Percentiles rank a stretch among this genome's conserved stretches.
Evolutionary conservation across 2,888 invertebrate species (phyloP).

Genomic region (Minunthozetes semirufus): DNA sequence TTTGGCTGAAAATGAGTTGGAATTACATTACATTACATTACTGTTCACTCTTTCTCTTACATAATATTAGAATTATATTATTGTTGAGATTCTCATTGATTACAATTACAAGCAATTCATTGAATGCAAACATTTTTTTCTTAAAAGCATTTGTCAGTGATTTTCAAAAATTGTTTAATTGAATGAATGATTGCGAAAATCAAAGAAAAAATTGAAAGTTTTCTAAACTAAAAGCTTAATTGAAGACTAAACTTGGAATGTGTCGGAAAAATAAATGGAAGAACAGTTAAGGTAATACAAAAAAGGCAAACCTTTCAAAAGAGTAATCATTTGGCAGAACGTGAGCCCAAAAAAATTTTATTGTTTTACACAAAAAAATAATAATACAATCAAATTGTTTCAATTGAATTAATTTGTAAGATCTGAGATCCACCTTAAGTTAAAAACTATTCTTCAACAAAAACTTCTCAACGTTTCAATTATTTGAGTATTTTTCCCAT

Average conservation of each 20-base stretch:
- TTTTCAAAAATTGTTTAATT: not conserved
- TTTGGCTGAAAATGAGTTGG: not conserved
- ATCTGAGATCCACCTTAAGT: not conserved
- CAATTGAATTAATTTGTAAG: not conserved
- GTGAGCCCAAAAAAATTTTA: not conserved
- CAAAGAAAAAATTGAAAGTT: too few species aligned
- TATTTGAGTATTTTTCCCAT: too few species aligned
- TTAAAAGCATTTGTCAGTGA: not conserved
- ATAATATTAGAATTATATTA: not conserved
- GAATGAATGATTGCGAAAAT: not conserved
- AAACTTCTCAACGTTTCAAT: not conserved
- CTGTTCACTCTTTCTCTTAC: not conserved
- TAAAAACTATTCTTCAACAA: not conserved
- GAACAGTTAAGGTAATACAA: not conserved
- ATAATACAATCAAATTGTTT: constrained; percentile 3
- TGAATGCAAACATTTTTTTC: not conserved
- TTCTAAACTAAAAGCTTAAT: too few species aligned
- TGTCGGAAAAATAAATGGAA: not conserved
- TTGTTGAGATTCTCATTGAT: not conserved
- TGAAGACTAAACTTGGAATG: too few species aligned
- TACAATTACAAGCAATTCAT: not conserved
- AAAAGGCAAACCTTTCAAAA: not conserved
- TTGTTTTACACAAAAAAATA: not conserved
- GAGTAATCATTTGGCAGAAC: not conserved
- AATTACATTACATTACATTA: not conserved